These are phyloP conservation scores for Danaus chrysippus DNA, from an alignment of 2,888 invertebrate genomes.

Conservation along the genomic window DNA sequence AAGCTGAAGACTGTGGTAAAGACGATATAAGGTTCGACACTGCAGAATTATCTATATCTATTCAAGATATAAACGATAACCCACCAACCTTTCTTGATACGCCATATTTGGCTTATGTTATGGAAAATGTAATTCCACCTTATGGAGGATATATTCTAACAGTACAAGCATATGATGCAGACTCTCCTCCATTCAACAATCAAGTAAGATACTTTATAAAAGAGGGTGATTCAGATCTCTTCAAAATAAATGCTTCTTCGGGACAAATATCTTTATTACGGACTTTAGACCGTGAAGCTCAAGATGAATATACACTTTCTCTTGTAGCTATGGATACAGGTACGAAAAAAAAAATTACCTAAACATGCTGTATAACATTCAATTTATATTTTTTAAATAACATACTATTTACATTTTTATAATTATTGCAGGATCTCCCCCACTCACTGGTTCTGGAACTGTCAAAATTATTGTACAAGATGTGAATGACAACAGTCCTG, in stretches of 20 bases:
- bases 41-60: conserved; percentile 89
- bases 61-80: conserved; percentile 96
- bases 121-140: conserved; percentile 93
- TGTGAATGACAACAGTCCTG: conserved; percentile 95
- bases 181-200: conserved; percentile 93
- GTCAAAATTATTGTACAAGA: conserved; percentile 94
- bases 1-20: conserved; percentile 92
- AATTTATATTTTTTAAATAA: background rate
- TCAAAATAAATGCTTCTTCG: conserved; percentile 93
- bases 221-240: conserved; percentile 94
- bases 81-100: conserved; percentile 95
- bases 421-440: conserved; percentile 87
- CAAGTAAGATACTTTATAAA: conserved; percentile 95
- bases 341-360: conserved; percentile 61
- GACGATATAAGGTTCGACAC: conserved; percentile 86
- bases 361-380: background rate
- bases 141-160: conserved; percentile 89
- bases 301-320: conserved; percentile 90
- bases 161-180: conserved; percentile 93
- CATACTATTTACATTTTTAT: background rate
- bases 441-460: conserved; percentile 94
- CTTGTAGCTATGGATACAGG: conserved; percentile 97
- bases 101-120: conserved; percentile 95
- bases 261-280: conserved; percentile 92
- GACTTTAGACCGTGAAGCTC: conserved; percentile 90